Base-by-base conservation (phyloP, 2,113 vertebrate genomes). In the Peromyscus leucopus region DNA sequence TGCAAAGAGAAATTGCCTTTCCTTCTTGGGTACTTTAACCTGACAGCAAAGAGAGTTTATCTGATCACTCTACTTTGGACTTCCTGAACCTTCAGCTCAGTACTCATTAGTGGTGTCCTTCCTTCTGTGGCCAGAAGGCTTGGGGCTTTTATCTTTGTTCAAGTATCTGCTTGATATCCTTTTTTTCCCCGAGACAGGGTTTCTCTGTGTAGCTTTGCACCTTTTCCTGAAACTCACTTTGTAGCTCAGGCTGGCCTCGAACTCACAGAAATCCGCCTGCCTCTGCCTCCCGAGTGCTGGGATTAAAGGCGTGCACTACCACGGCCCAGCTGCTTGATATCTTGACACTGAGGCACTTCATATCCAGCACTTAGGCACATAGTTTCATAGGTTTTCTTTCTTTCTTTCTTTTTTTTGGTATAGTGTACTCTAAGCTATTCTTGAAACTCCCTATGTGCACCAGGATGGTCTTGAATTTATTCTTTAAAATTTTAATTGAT, bases 1-100 rank as follows among this genome's bases (percentile, higher is more conserved):
- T 69, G 78, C 61, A 84, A 51, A 91, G 17, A 55, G 55, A 28
- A 15, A 8, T 67, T 91, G 55, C 33, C 80, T 80, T 82, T 97
- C 59, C 1, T 97, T 84, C 2, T 95, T 94, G 55, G 79, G 63
- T 74, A 93, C 55, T 12, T 86, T 95, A 51, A 92, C 42, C 71
- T 96, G 92, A 87, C 17, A 13, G 42, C 24, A 39, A 46, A 59
- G 36, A 82, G 17, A 42, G 63, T 87, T 83, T 89, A 21, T 67
- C 69, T 4, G 22, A 42, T 67, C 42, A 84, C 31, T 28, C 17
- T 36, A 4, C 36, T 46, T 90, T 57, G 48, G 46, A 55, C 17
- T 86, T 71, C 69, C 33, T 59, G 21, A 87, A n/a, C 21, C 42
- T 91, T 17, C 92, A 76, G 19, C 13, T 74, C 83, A 63, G 75